Evolutionary conservation across 2,113 vertebrate genomes (phyloP), one percentile per base, ranked within the genome.

Genomic region (Hemiprocne comata): DNA sequence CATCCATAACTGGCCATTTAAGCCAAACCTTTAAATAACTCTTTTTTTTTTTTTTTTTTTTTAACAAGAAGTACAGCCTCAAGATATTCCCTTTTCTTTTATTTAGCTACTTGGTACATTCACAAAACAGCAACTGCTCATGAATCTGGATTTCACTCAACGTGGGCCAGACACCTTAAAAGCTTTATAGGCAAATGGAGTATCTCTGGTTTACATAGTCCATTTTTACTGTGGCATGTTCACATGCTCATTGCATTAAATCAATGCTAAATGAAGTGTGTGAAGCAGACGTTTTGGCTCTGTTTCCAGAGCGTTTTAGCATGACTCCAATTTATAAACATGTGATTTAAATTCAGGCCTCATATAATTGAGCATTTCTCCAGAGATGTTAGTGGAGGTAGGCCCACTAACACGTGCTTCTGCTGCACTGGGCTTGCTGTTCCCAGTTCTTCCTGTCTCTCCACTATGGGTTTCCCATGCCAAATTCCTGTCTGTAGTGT

Each of bases 381-480:
- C 42, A 64, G 72, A 88, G 46, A 44, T 57, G 64, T 44, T 6
- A 60, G 76, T 26, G 29, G 60, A 85, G 64, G 70, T 2, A 79
- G 42, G 23, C n/a, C 14, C 51, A 31, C 24, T 9, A 28, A 60
- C 14, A 34, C 38, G 38, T 71, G 57, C 51, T 66, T 76, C 19
- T 83, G 72, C 55, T 85, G 64, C 87, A 1, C 54, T 38, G 48
- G 51, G 57, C 50, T 86, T 0, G 0, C 40, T 42, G 11, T 75
- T 94, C 67, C 87, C 79, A 38, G 72, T 85, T 73, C 73, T 89
- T 92, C 84, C 84, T 57, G 46, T 53, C 84, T 64, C 54, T 79
- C 72, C 2, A 1, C 77, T 83, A 6, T 50, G 42, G 10, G 54
- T 70, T 79, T 94, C 50, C 71, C 67, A 48, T 80, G 82, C 60